A percentile compares a stretch with the other conserved stretches of the same genome.
These are phyloP conservation scores for Antitype chi DNA, from an alignment of 2,888 invertebrate genomes.

Conservation along the genomic window DNA sequence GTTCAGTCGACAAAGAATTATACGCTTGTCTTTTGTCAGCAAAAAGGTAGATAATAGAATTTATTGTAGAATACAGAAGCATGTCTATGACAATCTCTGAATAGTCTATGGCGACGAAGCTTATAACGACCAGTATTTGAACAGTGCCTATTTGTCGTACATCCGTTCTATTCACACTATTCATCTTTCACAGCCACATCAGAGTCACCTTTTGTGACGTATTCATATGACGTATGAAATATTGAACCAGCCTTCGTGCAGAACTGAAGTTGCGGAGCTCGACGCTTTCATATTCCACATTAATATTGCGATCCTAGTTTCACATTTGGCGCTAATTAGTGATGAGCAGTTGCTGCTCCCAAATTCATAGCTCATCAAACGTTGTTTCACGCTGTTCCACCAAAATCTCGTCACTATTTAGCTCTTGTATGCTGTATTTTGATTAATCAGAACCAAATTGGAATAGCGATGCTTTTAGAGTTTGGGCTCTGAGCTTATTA, in stretches of 20 bases:
- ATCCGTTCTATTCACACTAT: constrained; percentile 64
- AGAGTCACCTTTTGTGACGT: constrained; percentile 66
- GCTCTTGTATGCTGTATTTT: constrained; percentile 41
- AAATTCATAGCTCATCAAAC: constrained; percentile 70
- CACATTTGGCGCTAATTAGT: constrained; percentile 70
- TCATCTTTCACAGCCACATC: constrained; percentile 67
- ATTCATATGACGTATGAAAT: constrained; percentile 69
- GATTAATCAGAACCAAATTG: constrained; percentile 36
- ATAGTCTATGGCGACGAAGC: constrained; percentile 30
- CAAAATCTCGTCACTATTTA: constrained; percentile 46
- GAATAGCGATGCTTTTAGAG: constrained; percentile 3
- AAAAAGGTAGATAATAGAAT: constrained; percentile 8
- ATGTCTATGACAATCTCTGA: constrained; percentile 23
- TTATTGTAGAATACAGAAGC: constrained; percentile 9
- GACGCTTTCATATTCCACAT: constrained; percentile 62
- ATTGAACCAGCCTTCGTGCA: constrained; percentile 65
- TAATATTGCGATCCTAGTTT: constrained; percentile 68
- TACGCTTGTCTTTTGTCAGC: not conserved
- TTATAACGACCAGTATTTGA: constrained; percentile 58
- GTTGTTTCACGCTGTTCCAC: constrained; percentile 48
- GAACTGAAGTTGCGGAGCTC: constrained; percentile 57
- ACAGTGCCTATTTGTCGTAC: constrained; percentile 62
- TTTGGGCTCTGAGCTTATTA: not conserved
- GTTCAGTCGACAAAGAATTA: constrained; percentile 16
- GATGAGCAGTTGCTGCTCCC: constrained; percentile 62